Base-by-base conservation (phyloP, 2,797 vertebrate genomes). In the Paramormyrops hopkinsi region DNA sequence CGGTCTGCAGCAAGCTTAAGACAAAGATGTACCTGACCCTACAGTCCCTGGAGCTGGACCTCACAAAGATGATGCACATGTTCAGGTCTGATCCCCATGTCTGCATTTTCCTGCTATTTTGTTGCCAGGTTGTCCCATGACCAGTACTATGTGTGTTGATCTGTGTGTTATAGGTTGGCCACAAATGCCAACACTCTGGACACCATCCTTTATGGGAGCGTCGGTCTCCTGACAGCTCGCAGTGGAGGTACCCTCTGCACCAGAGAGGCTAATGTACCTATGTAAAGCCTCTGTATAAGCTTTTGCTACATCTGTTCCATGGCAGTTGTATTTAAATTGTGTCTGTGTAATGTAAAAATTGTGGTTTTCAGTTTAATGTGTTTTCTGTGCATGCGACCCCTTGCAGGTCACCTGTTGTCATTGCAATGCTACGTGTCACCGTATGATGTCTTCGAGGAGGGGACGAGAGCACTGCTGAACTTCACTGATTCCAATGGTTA, bases 11-110 rank as follows among this genome's bases (percentile, higher is more conserved):
- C 95, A 99, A 99, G 95, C 94, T 99, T 88, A 99, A 99, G 96
- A 99, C 98, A 22, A 99, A 99, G 95, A 99, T 99, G 98, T 99
- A 99, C 91, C 96, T 99, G 91, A 98, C 99, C 29, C 96, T 99
- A 88, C 99, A 99, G 88, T 99, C 98, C 88, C 94, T 99, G 92
- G 99, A 99, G 94, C 93, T 99, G 92, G 98, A 99, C 93, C 97
- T 99, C 88, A 97, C 98, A 33, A 99, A 99, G 95, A 99, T 99
- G 99, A 98, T 99, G 91, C 97, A 98, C 92, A 99, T 99, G 98
- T 99, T 99, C 90, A 98, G 98, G 99, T 99, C 94, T 88, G 88
- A 17, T n/a, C 14, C 22, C 4, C 14, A 1, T 86, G 79, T 50
- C 2, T 84, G 54, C 17, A 50, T 62, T n/a, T 29, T 65, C 51